phyloP scores from a whole-genome alignment of 2,888 invertebrate genomes.

The Metallyticus violacea region DNA sequence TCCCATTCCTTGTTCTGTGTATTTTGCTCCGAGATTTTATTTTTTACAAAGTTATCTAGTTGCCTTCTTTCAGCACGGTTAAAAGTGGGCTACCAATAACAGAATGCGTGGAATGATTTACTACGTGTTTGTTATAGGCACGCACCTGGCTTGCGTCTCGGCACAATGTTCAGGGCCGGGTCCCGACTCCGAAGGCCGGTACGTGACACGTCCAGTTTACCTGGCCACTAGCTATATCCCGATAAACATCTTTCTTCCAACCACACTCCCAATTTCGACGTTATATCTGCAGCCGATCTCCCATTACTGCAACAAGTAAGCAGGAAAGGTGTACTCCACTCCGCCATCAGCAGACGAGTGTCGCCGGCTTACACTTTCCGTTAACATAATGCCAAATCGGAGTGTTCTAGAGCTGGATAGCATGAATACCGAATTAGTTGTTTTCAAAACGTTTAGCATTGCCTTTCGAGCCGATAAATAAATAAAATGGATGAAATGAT shows the following conservation, averaged over 20 bases:
- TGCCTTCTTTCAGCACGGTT: no score
- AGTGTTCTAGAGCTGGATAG: no score
- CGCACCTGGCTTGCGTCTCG: background rate
- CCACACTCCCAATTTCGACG: background rate
- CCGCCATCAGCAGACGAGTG: background rate
- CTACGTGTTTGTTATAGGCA: background rate
- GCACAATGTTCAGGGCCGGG: no score
- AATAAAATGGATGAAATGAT: no score
- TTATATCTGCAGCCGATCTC: background rate
- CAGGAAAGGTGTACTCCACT: background rate
- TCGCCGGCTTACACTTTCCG: no score
- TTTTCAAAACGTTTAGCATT: no score
- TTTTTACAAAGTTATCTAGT: no score
- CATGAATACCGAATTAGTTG: no score
- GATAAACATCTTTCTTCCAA: background rate
- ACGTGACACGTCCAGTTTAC: background rate
- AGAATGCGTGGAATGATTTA: background rate
- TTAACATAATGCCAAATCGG: no score
- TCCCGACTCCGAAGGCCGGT: background rate
- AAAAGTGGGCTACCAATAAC: background rate
- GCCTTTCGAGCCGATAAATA: no score
- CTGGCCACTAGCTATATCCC: background rate
- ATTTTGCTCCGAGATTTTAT: no score
- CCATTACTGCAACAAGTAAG: background rate
- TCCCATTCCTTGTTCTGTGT: no score